phyloP scores from a whole-genome alignment of 2,888 invertebrate species.

The Empis stercorea region DNA sequence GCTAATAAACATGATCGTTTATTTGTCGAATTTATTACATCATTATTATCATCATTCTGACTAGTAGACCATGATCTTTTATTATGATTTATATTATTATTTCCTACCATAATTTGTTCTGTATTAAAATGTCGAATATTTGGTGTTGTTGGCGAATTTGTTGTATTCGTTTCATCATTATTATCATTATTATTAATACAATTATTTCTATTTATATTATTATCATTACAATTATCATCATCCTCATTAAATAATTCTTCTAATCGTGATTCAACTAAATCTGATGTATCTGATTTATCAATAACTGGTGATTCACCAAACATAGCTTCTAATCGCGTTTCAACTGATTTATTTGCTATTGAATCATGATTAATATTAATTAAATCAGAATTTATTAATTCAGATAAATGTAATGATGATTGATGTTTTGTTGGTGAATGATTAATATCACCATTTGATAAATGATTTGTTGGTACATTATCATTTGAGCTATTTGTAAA shows the following conservation, averaged over 20 bases:
- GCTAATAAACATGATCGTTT: not conserved
- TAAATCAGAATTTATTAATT: slow-evolving; percentile 28
- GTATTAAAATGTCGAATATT: slow-evolving; percentile 13
- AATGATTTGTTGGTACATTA: slow-evolving; percentile 8
- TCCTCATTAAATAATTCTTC: slow-evolving; percentile 34
- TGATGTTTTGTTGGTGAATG: slow-evolving; percentile 8
- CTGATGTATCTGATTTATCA: slow-evolving; percentile 20
- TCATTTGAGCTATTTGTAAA: slow-evolving; percentile 1
- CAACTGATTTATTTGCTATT: slow-evolving; percentile 33
- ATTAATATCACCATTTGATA: not conserved
- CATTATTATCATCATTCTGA: not conserved
- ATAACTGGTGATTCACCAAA: slow-evolving; percentile 35
- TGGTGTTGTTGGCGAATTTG: slow-evolving; percentile 7
- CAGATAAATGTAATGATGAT: slow-evolving; percentile 23
- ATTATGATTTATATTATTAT: too few relatives aligned
- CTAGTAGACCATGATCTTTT: too few relatives aligned
- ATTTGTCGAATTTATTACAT: not conserved
- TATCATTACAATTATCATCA: slow-evolving; percentile 10
- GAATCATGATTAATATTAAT: slow-evolving; percentile 17
- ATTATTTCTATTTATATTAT: too few relatives aligned
- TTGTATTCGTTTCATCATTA: not conserved
- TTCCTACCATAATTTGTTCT: slow-evolving; percentile 6
- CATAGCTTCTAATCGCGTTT: slow-evolving; percentile 35
- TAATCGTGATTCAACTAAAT: slow-evolving; percentile 30
- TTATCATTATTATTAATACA: too few relatives aligned